A percentile compares a stretch with the other conserved stretches of the same genome.
Conservation (phyloP, 2,888 invertebrate species). For the Belgica antarctica region DNA sequence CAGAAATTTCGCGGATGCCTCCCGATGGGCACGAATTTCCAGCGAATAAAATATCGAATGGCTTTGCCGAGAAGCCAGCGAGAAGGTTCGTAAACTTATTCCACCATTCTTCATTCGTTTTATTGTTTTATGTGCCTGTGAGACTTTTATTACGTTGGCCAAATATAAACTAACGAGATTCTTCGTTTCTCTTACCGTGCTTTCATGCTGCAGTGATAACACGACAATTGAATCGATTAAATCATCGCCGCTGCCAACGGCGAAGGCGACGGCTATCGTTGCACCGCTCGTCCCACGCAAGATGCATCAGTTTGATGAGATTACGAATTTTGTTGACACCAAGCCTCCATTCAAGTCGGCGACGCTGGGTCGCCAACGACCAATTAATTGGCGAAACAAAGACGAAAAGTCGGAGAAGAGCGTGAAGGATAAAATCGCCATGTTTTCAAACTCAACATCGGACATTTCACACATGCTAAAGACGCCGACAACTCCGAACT, state of each 20-base stretch:
- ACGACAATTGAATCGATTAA: slow-evolving; percentile 17
- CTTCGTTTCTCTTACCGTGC: not conserved
- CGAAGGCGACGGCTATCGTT: slow-evolving; percentile 40
- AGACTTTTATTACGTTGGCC: too few relatives aligned
- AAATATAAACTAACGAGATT: not conserved
- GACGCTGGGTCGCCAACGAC: slow-evolving; percentile 6
- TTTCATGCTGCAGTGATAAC: slow-evolving; percentile 20
- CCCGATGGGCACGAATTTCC: slow-evolving; percentile 56
- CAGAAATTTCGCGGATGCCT: slow-evolving; percentile 54
- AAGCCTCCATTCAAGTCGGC: slow-evolving; percentile 28
- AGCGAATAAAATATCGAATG: slow-evolving; percentile 48
- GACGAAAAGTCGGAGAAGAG: slow-evolving; percentile 78
- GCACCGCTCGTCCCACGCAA: slow-evolving; percentile 37
- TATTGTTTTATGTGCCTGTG: too few relatives aligned
- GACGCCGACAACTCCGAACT: slow-evolving; percentile 31
- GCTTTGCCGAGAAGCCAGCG: not conserved
- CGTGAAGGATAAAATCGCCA: slow-evolving; percentile 82
- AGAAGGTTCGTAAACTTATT: not conserved
- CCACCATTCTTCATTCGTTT: too few relatives aligned
- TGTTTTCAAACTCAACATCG: slow-evolving; percentile 64
- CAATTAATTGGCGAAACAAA: slow-evolving; percentile 58
- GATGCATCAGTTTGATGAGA: slow-evolving; percentile 13
- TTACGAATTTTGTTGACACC: slow-evolving; percentile 16
- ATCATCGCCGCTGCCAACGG: slow-evolving; percentile 14
- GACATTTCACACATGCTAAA: slow-evolving; percentile 47